Percentiles rank a stretch among this genome's conserved stretches.
Conservation (phyloP, 2,113 vertebrate genomes). For the Tor tambroides region DNA sequence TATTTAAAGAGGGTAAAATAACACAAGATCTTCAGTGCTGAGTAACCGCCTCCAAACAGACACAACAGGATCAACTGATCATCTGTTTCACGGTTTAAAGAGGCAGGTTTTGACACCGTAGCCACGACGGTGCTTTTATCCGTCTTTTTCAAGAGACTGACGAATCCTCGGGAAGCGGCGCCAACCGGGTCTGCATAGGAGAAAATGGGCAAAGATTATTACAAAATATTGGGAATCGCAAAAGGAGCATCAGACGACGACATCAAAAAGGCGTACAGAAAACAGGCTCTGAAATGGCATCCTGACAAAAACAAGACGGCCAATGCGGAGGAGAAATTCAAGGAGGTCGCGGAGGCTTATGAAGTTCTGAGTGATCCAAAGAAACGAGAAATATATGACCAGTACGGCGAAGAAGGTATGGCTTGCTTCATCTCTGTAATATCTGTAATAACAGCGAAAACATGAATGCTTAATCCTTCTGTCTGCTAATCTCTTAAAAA, state of each 20-base stretch:
- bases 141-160: neutral
- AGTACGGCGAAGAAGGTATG: constrained; percentile 98
- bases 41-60: constrained; percentile 66
- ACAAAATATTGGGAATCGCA: constrained; percentile 91
- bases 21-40: constrained; percentile 60
- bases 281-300: constrained; percentile 97
- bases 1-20: constrained; percentile 78
- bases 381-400: constrained; percentile 97
- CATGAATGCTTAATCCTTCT: neutral
- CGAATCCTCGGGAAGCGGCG: constrained; percentile 11
- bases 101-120: constrained; percentile 10
- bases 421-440: neutral
- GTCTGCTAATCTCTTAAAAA: neutral
- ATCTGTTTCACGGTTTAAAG: constrained; percentile 44
- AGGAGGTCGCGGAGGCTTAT: constrained; percentile 97
- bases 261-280: constrained; percentile 97
- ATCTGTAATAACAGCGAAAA: neutral
- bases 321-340: constrained; percentile 97
- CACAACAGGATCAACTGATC: constrained; percentile 38
- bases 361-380: constrained; percentile 98
- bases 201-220: constrained; percentile 97
- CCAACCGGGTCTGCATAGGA: neutral
- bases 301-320: constrained; percentile 98
- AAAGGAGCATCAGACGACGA: constrained; percentile 97
- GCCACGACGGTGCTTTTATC: neutral